Evolutionary conservation across 2,113 vertebrate species (phyloP).

Genomic region (Bettongia penicillata): DNA sequence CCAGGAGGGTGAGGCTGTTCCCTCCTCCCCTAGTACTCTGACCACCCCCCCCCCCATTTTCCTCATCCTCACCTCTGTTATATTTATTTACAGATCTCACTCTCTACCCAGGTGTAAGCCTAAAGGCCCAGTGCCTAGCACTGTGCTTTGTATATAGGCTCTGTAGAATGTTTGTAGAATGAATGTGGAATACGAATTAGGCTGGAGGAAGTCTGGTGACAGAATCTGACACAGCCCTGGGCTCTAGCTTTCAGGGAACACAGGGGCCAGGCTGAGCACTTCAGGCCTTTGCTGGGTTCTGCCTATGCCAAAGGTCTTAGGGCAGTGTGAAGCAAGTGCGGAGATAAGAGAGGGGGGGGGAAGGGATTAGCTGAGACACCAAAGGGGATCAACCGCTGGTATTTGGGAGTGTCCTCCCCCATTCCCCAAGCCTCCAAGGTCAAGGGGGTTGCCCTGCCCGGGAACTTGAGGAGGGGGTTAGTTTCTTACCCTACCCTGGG

Average conservation of each 20-base stretch:
- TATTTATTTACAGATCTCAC: background rate
- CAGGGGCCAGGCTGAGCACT: background rate
- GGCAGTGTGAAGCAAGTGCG: background rate
- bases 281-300: background rate
- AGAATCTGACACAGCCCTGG: background rate
- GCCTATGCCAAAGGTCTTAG: background rate
- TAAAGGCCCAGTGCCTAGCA: background rate
- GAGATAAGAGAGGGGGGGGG: background rate
- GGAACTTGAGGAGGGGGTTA: background rate
- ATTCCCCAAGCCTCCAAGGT: slow-evolving; percentile 20
- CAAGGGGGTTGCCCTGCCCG: slow-evolving; percentile 17
- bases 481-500: background rate
- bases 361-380: background rate
- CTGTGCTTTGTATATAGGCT: background rate
- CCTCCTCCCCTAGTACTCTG: background rate
- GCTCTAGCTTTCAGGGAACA: background rate
- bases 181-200: background rate
- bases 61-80: background rate
- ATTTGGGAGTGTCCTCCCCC: background rate
- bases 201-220: background rate
- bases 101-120: background rate
- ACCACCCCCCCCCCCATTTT: background rate
- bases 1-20: background rate
- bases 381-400: background rate
- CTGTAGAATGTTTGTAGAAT: background rate